Percentiles rank a stretch among this genome's conserved stretches.
Conservation (phyloP, 2,888 invertebrate genomes). For the Oscheius onirici region DNA sequence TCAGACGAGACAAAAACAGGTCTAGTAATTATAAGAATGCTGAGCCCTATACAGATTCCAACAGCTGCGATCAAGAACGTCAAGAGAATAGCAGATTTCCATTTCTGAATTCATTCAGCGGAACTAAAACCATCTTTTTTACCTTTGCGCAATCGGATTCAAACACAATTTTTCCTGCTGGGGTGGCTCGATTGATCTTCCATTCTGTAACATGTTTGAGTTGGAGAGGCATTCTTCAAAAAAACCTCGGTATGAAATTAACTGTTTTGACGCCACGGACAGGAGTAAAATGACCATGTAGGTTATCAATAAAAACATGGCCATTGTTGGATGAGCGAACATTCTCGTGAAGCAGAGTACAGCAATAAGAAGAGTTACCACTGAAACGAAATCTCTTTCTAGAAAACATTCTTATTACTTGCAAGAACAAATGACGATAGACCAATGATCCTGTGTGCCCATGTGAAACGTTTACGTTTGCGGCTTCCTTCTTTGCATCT, state of each 20-base stretch:
- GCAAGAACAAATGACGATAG: background rate
- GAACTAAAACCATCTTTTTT: no score
- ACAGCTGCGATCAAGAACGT: slow-evolving; percentile 1
- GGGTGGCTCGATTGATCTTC: background rate
- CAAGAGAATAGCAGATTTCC: background rate
- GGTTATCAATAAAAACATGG: slow-evolving; percentile 5
- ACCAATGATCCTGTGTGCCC: slow-evolving; percentile 15
- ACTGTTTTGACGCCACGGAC: background rate
- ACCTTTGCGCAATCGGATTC: slow-evolving; percentile 27
- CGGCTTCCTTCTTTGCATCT: slow-evolving; percentile 22
- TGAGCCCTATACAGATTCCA: background rate
- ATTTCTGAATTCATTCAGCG: no score
- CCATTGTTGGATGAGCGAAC: background rate
- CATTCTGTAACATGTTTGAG: slow-evolving; percentile 8
- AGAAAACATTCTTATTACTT: background rate
- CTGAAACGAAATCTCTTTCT: background rate
- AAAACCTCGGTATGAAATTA: slow-evolving; percentile 9
- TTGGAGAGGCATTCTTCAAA: background rate
- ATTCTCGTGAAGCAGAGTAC: background rate
- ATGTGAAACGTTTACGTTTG: slow-evolving; percentile 3
- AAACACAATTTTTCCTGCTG: slow-evolving; percentile 14
- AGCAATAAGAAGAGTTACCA: slow-evolving; percentile 11
- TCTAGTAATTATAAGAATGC: background rate
- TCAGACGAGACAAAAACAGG: background rate
- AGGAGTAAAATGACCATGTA: background rate